These are phyloP conservation scores for Serrognathus titanus DNA, from an alignment of 2,888 invertebrate genomes.

Conservation along the genomic window DNA sequence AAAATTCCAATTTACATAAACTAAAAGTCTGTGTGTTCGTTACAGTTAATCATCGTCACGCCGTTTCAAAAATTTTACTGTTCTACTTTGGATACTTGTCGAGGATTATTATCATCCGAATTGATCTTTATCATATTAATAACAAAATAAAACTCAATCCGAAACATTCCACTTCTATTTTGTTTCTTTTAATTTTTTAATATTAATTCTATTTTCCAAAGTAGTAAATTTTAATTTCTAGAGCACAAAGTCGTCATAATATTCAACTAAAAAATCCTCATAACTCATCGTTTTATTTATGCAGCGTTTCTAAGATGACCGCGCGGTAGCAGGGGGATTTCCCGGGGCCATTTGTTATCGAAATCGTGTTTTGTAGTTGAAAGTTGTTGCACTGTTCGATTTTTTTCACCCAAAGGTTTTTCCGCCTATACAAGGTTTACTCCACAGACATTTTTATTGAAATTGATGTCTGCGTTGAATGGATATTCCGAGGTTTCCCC, in stretches of 20 bases:
- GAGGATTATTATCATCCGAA: too few relatives aligned
- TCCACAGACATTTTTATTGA: conserved; percentile 43
- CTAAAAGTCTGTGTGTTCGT: conserved; percentile 8
- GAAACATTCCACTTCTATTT: too few relatives aligned
- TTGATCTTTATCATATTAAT: too few relatives aligned
- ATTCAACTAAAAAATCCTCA: too few relatives aligned
- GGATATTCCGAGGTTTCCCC: conserved; percentile 40
- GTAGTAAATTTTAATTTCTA: too few relatives aligned
- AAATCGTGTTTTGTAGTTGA: conserved; percentile 8
- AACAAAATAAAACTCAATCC: too few relatives aligned
- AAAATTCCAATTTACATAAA: conserved; percentile 19
- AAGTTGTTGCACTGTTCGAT: conserved; percentile 1
- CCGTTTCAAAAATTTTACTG: too few relatives aligned
- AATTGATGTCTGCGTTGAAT: conserved; percentile 44
- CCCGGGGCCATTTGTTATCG: conserved; percentile 5
- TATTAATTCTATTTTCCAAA: too few relatives aligned
- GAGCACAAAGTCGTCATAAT: too few relatives aligned
- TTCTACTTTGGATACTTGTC: too few relatives aligned
- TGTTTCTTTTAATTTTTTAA: too few relatives aligned
- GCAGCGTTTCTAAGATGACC: not conserved
- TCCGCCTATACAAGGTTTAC: conserved; percentile 34
- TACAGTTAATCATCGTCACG: not conserved
- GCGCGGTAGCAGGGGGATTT: not conserved
- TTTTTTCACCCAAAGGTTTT: conserved; percentile 18
- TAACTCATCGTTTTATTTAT: too few relatives aligned